Conservation (phyloP, 1,140 invertebrate genomes). For the Diprion similis region DNA sequence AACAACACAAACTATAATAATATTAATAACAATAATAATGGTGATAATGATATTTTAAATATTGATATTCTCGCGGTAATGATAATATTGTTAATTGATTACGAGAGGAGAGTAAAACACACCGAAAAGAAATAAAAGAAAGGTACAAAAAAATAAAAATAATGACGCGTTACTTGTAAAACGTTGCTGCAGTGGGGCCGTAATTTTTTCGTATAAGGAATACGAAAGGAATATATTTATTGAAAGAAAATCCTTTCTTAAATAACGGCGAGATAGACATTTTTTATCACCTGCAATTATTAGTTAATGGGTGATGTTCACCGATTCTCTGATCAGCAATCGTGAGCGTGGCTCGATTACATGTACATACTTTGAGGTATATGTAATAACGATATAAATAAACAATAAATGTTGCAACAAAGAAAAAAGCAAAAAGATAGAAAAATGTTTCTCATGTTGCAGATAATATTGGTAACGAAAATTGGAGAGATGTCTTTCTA, state of each 20-base stretch:
- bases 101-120: constrained; percentile 2
- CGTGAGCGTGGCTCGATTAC: no score
- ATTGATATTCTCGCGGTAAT: constrained; percentile 12
- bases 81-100: constrained; percentile 13
- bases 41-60: constrained; percentile 9
- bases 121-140: constrained; percentile 13
- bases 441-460: constrained; percentile 21
- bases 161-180: no score
- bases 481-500: neutral
- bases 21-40: constrained; percentile 9
- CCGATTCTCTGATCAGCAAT: no score
- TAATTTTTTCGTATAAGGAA: no score
- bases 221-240: no score
- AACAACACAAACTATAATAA: constrained; percentile 14
- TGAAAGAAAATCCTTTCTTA: no score
- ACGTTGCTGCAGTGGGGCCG: no score
- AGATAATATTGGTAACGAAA: constrained; percentile 9
- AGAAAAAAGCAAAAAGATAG: constrained; percentile 11
- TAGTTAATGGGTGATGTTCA: no score
- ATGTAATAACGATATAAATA: constrained; percentile 2
- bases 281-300: no score
- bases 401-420: constrained; percentile 10
- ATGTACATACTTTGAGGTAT: no score
- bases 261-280: no score
- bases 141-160: neutral